phyloP scores from a whole-genome alignment of 2,797 vertebrate genomes.

The Phaenicophaeus curvirostris region DNA sequence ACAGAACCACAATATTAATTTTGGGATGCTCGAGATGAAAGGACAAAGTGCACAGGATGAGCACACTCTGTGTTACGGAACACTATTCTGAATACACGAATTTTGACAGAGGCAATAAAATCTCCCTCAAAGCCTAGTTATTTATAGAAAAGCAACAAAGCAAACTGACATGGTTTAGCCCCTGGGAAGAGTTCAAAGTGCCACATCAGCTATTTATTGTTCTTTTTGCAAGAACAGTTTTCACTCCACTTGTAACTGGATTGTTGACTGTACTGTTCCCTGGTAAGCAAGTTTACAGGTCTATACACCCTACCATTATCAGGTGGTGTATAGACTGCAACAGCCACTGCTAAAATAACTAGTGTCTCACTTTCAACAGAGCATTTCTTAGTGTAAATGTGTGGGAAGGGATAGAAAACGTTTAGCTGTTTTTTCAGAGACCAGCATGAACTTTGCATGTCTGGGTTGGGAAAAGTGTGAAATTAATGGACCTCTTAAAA shows the following conservation, averaged over 20 bases:
- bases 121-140: background rate
- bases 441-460: background rate
- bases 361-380: background rate
- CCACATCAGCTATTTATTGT: background rate
- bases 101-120: background rate
- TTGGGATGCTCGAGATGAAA: slow-evolving; percentile 15
- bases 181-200: background rate
- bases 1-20: background rate
- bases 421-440: background rate
- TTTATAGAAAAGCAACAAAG: background rate
- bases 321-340: background rate
- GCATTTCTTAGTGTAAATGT: background rate
- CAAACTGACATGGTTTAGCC: background rate
- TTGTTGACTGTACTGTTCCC: background rate
- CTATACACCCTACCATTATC: background rate
- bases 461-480: background rate
- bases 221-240: background rate
- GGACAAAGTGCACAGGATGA: background rate
- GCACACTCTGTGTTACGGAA: background rate
- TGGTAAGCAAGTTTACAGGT: background rate
- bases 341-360: background rate
- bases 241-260: rapidly evolving
- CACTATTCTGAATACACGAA: background rate
- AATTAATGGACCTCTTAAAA: background rate
- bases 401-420: background rate